Evolutionary conservation across 2,113 vertebrate species (phyloP).

Genomic region (Menidia beryllina): DNA sequence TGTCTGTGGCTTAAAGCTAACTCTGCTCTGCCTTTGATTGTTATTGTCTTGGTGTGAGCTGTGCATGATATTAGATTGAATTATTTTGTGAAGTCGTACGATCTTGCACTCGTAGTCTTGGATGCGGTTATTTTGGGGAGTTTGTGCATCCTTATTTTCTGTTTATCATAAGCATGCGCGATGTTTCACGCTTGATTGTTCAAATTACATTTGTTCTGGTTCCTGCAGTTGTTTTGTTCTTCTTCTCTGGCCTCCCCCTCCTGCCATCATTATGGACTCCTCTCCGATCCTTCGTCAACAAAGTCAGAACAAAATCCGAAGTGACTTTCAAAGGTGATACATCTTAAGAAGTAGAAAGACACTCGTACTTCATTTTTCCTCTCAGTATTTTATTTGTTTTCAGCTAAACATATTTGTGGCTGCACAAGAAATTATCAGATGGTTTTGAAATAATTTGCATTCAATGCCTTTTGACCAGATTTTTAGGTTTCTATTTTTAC

Average conservation of each 20-base stretch:
- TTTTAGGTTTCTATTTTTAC: no score
- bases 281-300: slow-evolving; percentile 67
- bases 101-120: not conserved
- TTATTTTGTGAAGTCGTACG: not conserved
- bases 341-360: not conserved
- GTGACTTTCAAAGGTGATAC: slow-evolving; percentile 64
- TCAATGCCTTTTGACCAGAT: no score
- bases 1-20: not conserved
- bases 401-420: not conserved
- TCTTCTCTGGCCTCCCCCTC: not conserved
- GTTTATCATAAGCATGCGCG: not conserved
- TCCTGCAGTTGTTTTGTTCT: slow-evolving; percentile 23
- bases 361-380: not conserved
- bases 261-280: slow-evolving; percentile 61
- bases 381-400: not conserved
- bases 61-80: not conserved
- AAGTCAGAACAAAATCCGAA: slow-evolving; percentile 67
- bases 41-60: not conserved
- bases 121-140: not conserved
- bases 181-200: not conserved
- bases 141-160: not conserved
- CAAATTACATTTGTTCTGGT: not conserved
- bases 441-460: no score
- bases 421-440: no score
- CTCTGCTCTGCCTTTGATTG: not conserved